Base-by-base conservation (phyloP, 2,113 vertebrate genomes). In the Dasyprocta punctata region DNA sequence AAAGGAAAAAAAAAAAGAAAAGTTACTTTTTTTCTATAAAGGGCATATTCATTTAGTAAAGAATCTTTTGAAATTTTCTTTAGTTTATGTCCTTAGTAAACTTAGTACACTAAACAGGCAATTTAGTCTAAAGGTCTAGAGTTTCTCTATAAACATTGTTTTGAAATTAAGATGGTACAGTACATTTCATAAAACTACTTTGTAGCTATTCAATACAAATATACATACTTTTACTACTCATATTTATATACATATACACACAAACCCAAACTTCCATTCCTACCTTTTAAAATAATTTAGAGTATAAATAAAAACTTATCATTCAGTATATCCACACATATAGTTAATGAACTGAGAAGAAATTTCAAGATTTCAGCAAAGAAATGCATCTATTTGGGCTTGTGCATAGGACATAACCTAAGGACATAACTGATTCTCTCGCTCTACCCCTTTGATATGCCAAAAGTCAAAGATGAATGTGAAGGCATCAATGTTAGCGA, bases 281-380 rank as follows among this genome's bases (percentile, higher is more conserved):
- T 56, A 56, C 54, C 54, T 56, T 56, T 56, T 56, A 56, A 56
- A 56, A 56, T 56, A 56, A 56, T 49, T 49, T 33, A 49, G 12
- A 71, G 5, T 80, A 77, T 36, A 88, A 95, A 52, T 73, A 92
- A 89, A 28, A 94, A 94, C 22, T 77, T 63, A 83, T 47, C 47
- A 87, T 78, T 78, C 52, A 71, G 58, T 26, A 86, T 12, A 82
- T 2, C 69, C 10, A 78, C 3, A 71, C 49, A 77, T 11, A 38
- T n/a, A 97, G 49, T 88, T 94, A 94, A 89, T 56, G 4, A 92
- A 92, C 41, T 85, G 52, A 78, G 47, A 93, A 73, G 44, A 92
- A 17, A 90, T 49, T 89, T 92, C 60, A 94, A 92, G 92, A 56
- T 89, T 47, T 71, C 84, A 85, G 61, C 49, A 89, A 54, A 5